These are phyloP conservation scores for Microchrysa polita DNA, from an alignment of 2,888 invertebrate species.

Conservation along the genomic window DNA sequence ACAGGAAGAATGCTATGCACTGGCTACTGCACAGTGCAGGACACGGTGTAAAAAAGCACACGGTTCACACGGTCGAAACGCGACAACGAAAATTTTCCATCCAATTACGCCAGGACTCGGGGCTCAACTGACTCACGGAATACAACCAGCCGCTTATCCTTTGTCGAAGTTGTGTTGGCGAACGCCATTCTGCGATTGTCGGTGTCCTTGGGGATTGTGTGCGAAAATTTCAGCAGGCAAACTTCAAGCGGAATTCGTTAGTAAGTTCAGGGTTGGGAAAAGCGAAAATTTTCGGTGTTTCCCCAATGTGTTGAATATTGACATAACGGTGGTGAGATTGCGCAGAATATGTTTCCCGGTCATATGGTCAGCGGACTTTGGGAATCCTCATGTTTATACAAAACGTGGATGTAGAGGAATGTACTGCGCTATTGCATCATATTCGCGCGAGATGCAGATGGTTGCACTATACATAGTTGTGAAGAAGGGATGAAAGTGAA, in stretches of 20 bases:
- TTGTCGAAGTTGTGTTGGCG: conserved; percentile 25
- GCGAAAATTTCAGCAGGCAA: conserved; percentile 28
- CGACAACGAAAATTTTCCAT: conserved; percentile 40
- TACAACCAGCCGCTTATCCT: neutral
- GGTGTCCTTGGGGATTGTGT: conserved; percentile 43
- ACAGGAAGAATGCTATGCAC: neutral
- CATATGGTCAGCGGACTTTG: conserved; percentile 39
- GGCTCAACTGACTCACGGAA: conserved; percentile 47
- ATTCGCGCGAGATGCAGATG: conserved; percentile 16
- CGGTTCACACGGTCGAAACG: neutral
- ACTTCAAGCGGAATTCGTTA: conserved; percentile 30
- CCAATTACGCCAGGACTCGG: conserved; percentile 48
- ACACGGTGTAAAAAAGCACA: conserved; percentile 7
- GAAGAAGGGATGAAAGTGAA: conserved; percentile 49
- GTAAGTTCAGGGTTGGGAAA: conserved; percentile 24
- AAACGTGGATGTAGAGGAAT: conserved; percentile 31
- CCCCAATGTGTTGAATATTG: conserved; percentile 1
- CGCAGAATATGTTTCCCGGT: conserved; percentile 36
- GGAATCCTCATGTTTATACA: conserved; percentile 4
- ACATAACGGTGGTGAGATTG: conserved; percentile 47
- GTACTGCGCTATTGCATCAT: conserved; percentile 20
- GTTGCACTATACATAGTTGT: too few relatives aligned
- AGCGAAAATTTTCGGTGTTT: neutral
- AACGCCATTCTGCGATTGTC: conserved; percentile 5
- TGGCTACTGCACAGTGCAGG: neutral